Evolutionary conservation across 2,888 invertebrate genomes (phyloP).

Genomic region (Conistra vaccinii): DNA sequence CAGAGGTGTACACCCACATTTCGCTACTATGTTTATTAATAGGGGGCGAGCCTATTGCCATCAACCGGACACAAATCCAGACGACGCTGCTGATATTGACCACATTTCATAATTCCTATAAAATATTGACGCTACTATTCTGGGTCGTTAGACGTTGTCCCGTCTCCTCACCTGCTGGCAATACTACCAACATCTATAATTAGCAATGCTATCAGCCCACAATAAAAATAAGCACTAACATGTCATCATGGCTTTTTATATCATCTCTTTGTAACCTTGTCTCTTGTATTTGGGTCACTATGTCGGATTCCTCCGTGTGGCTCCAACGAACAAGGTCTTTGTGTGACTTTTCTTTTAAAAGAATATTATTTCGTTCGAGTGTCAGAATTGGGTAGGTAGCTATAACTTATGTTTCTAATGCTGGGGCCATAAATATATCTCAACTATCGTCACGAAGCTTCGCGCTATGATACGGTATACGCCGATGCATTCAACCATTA

Average conservation of each 20-base stretch:
- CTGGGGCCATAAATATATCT: not conserved
- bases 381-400: not conserved
- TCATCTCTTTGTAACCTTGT: slow-evolving; percentile 51
- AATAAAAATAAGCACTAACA: slow-evolving; percentile 52
- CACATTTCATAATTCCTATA: not conserved
- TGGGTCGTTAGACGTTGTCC: slow-evolving; percentile 15
- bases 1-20: no score
- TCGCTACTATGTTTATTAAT: no score
- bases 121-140: slow-evolving; percentile 7
- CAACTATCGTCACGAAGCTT: not conserved
- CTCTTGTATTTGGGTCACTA: slow-evolving; percentile 58
- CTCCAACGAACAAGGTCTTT: slow-evolving; percentile 46
- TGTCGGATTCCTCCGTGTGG: slow-evolving; percentile 33
- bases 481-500: no score
- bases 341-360: slow-evolving; percentile 29
- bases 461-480: no score
- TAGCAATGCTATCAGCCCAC: slow-evolving; percentile 45
- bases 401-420: slow-evolving; percentile 4
- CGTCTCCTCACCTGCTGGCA: slow-evolving; percentile 39
- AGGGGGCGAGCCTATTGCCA: no score
- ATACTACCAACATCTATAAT: slow-evolving; percentile 36
- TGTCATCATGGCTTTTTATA: slow-evolving; percentile 60
- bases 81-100: not conserved
- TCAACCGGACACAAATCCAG: no score
- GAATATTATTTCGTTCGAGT: slow-evolving; percentile 8